Base-by-base conservation (phyloP, 2,113 vertebrate genomes). In the human (Homo sapiens) region DNA sequence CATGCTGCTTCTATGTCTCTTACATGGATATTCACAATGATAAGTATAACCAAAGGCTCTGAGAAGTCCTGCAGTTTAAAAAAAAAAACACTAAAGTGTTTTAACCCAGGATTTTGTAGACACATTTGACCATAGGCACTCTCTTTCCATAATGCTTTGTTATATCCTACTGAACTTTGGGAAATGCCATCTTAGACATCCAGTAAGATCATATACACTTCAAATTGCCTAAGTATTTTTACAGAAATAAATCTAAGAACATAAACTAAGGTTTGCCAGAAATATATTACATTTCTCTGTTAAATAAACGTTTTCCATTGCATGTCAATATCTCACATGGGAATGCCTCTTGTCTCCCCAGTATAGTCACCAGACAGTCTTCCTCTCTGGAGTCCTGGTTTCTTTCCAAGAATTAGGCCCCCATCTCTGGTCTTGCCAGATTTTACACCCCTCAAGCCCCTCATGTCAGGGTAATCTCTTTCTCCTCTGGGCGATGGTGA, bases 361-460 rank as follows among this genome's bases (percentile, higher is more conserved):
- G 40, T 57, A 17, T 32, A 70, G 52, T 64, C 13, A 57, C 13
- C 32, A 64, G 48, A 57, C 12, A 66, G 17, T 23, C 12, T 89
- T 93, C 14, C 23, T 95, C 0, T 72, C 38, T 91, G 82, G 23
- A 84, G n/a, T 86, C 45, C 32, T 86, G 35, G 27, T 30, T 94
- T 90, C 57, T 94, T 90, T 83, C 48, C 40, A 90, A 93, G 50
- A 48, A 96, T 82, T 25, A 92, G 32, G 30, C 10, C 16, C n/a
- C 27, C n/a, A 32, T 76, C 3, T 80, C 38, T 75, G 25, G 8
- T 89, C 90, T 96, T 75, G 59, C 40, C 55, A 66, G 68, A 76
- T 48, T 92, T 93, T 55, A 50, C 32, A 27, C 17, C 35, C 38
- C 23, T 83, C 59, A 92, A 38, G 27, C 16, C 35, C 52, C 10